phyloP scores from a whole-genome alignment of 2,797 vertebrate genomes.

The Crax fasciolata region DNA sequence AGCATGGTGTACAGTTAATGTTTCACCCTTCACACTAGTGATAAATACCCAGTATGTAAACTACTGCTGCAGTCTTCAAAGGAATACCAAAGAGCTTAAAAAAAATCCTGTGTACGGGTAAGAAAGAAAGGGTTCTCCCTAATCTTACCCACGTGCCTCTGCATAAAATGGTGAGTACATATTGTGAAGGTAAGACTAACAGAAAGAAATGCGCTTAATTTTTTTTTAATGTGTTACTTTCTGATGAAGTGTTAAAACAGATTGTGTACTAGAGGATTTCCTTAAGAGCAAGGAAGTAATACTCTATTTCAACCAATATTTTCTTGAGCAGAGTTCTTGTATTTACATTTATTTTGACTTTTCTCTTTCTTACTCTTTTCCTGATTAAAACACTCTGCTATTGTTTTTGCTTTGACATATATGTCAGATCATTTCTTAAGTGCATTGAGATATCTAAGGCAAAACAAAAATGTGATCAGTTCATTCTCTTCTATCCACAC shows the following conservation, averaged over 20 bases:
- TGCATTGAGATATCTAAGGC: neutral
- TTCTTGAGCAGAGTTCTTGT: neutral
- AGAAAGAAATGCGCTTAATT: neutral
- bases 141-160: slow-evolving; percentile 2
- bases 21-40: slow-evolving; percentile 33
- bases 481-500: neutral
- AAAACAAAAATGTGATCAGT: neutral
- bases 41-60: slow-evolving; percentile 38
- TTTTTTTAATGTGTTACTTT: neutral
- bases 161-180: slow-evolving; percentile 62
- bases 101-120: neutral
- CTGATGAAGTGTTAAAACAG: neutral
- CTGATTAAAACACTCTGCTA: neutral
- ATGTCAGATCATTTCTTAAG: neutral
- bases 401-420: neutral
- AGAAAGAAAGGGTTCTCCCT: neutral
- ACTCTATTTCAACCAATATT: neutral
- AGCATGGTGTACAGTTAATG: slow-evolving; percentile 44
- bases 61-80: slow-evolving; percentile 29
- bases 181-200: neutral
- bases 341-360: slow-evolving; percentile 11
- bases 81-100: slow-evolving; percentile 14
- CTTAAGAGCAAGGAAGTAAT: neutral
- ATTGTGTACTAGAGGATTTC: neutral
- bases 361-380: neutral